Base-by-base conservation (phyloP, 2,797 vertebrate genomes). In the Myotis planiceps region DNA sequence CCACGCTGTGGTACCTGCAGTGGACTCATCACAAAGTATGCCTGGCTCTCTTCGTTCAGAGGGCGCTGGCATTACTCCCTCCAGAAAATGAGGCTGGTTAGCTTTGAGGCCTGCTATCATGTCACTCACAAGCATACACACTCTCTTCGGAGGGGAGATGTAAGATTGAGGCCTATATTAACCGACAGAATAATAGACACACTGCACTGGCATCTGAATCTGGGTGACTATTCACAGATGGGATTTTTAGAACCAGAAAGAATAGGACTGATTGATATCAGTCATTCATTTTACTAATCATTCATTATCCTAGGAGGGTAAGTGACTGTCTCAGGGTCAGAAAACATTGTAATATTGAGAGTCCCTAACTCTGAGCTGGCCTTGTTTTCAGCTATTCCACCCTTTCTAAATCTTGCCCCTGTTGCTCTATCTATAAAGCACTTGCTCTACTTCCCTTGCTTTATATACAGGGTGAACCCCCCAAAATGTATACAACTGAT, bases 231-330 rank as follows among this genome's bases (percentile, higher is more conserved):
- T 72, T 80, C 21, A 83, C 14, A 69, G 65, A 65, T 39, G 81
- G 37, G 65, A 69, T 14, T n/a, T 45, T 80, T 75, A 72, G 32
- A 89, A 34, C 34, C 65, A 86, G 63, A 83, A 88, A 74, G 23
- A 79, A 69, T 21, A 85, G 37, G 16, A 10, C 21, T 72, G 47
- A 75, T 42, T 93, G 58, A 60, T 91, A 93, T 84, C 60, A 71
- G 87, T n/a, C 58, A 96, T 68, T 83, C 65, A 79, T 92, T 95
- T 82, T 86, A 53, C 12, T 79, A 29, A 55, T 83, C 53, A 55
- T 55, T 60, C 55, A 29, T 60, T 84, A 65, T 92, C 39, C 45
- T 86, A 37, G 55, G 4, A 88, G 12, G 49, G 81, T 74, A 88
- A 82, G 32, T 65, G 37, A 88, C 45, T 6, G 51, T 34, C 63